These are phyloP conservation scores for Gobionotothen gibberifrons DNA, from an alignment of 2,797 vertebrate genomes.

Conservation along the genomic window DNA sequence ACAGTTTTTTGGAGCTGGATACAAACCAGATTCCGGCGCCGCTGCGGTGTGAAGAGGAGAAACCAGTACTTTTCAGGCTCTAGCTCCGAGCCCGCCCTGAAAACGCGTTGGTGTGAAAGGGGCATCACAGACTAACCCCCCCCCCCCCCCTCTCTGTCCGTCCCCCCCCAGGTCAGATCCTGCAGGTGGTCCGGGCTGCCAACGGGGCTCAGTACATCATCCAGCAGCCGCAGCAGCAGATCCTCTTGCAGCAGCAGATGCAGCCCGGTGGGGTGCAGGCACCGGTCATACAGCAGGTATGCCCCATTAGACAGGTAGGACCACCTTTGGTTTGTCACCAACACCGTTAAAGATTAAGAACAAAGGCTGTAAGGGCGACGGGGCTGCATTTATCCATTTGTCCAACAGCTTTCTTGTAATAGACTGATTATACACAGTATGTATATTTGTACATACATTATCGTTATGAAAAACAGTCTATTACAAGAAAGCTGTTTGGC, in stretches of 20 bases:
- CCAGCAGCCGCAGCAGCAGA: conserved; percentile 94
- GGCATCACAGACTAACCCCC: neutral
- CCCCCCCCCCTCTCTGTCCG: neutral
- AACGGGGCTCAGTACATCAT: conserved; percentile 96
- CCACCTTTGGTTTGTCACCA: neutral
- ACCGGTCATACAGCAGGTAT: conserved; percentile 97
- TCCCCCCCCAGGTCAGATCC: conserved; percentile 89
- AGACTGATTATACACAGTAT: too few relatives aligned
- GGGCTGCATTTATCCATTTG: neutral
- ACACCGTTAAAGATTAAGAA: too few relatives aligned
- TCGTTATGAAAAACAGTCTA: neutral
- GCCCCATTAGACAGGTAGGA: conserved; percentile 11
- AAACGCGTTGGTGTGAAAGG: too few relatives aligned
- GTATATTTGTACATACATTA: too few relatives aligned
- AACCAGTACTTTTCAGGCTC: too few relatives aligned
- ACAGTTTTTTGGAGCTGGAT: too few relatives aligned
- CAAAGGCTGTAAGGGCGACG: neutral
- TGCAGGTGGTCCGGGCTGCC: conserved; percentile 94
- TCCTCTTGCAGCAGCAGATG: conserved; percentile 96
- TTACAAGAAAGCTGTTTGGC: neutral
- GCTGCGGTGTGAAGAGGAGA: too few relatives aligned
- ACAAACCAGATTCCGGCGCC: too few relatives aligned
- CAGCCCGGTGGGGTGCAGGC: conserved; percentile 95
- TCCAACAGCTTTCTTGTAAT: too few relatives aligned
- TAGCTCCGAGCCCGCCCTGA: too few relatives aligned